phyloP scores from a whole-genome alignment of 2,797 vertebrate species.

The Squalus acanthias region DNA sequence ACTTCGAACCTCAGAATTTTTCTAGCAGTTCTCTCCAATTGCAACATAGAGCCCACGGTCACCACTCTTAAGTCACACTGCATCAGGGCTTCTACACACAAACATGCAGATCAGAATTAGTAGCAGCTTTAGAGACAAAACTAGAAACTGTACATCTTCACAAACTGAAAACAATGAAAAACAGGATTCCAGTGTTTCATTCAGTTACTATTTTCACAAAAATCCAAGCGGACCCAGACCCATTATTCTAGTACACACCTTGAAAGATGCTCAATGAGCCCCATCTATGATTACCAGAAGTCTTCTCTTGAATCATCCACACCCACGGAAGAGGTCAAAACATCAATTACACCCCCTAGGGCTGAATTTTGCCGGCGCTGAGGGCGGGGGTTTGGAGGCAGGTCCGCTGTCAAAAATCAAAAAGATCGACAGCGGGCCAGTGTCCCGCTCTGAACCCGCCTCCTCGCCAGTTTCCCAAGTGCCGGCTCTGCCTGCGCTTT shows the following conservation, averaged over 20 bases:
- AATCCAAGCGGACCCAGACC: neutral
- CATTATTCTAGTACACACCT: neutral
- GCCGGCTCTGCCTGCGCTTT: no score
- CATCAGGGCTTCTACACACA: neutral
- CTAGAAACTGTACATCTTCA: neutral
- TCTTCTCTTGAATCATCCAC: neutral
- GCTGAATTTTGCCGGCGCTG: no score
- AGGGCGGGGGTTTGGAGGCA: no score
- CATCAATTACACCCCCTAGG: neutral
- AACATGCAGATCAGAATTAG: neutral
- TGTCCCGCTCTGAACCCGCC: no score
- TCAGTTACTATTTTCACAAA: neutral
- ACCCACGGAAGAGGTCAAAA: neutral
- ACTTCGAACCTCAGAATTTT: neutral
- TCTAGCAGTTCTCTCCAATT: neutral
- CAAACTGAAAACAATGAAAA: neutral
- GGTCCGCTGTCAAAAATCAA: no score
- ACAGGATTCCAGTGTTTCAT: neutral
- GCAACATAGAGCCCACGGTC: neutral
- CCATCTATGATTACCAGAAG: neutral
- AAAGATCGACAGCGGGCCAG: no score
- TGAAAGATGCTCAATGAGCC: neutral
- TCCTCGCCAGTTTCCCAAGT: no score
- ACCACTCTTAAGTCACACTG: neutral
- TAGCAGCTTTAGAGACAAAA: neutral